Conservation (phyloP, 2,113 vertebrate genomes). For the Aphyosemion australe region DNA sequence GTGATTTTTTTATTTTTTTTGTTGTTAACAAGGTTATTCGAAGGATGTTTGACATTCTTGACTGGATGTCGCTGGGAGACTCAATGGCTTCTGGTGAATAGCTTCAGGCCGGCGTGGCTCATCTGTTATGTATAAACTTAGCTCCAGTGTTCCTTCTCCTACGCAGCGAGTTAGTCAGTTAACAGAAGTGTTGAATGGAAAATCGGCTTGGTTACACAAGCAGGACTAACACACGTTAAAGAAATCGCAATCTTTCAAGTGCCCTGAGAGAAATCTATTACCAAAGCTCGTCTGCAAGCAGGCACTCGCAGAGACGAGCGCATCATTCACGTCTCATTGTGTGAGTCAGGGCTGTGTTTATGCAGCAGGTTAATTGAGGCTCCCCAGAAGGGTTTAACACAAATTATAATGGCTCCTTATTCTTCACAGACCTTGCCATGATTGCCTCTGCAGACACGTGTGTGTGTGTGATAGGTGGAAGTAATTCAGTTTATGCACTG, state of each 20-base stretch:
- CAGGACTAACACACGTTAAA: neutral
- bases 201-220: constrained; percentile 41
- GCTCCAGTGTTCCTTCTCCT: constrained; percentile 12
- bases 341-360: constrained; percentile 46
- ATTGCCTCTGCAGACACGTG: constrained; percentile 31
- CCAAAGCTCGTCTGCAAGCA: constrained; percentile 10
- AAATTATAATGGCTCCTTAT: constrained; percentile 48
- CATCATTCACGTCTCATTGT: constrained; percentile 17
- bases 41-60: constrained; percentile 18
- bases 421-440: constrained; percentile 39
- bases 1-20: neutral
- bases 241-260: neutral
- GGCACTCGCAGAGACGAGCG: neutral
- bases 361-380: constrained; percentile 46
- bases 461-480: neutral
- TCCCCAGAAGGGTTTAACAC: constrained; percentile 48
- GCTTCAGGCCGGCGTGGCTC: neutral
- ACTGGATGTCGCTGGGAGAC: constrained; percentile 13
- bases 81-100: constrained; percentile 33
- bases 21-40: constrained; percentile 8
- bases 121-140: constrained; percentile 51
- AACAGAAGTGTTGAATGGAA: constrained; percentile 40
- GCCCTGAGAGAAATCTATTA: constrained; percentile 26
- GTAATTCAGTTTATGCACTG: constrained; percentile 23
- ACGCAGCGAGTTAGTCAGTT: constrained; percentile 29